Percentiles rank a stretch among this genome's conserved stretches.
These are phyloP conservation scores for Limulus polyphemus DNA, from an alignment of 2,888 invertebrate species.

Conservation along the genomic window DNA sequence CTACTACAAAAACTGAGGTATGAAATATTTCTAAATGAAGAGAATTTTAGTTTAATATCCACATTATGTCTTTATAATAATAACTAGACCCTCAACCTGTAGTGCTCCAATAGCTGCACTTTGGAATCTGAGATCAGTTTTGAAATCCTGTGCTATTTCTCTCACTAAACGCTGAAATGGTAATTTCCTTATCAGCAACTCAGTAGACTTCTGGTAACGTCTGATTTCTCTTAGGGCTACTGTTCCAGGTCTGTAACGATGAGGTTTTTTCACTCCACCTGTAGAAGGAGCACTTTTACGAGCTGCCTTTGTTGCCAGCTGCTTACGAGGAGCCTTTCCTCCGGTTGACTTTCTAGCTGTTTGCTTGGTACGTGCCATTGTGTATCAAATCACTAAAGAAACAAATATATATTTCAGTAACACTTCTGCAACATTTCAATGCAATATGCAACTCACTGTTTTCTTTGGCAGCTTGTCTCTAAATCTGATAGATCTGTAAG, in stretches of 20 bases:
- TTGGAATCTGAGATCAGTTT: constrained; percentile 5
- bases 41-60: too few relatives aligned
- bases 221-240: constrained; percentile 6
- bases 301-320: constrained; percentile 83
- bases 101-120: constrained; percentile 2
- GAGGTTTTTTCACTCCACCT: constrained; percentile 4
- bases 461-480: too few relatives aligned
- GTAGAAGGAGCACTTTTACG: constrained; percentile 85
- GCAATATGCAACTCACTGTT: too few relatives aligned
- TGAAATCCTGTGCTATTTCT: constrained; percentile 6
- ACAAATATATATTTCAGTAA: too few relatives aligned
- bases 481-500: too few relatives aligned
- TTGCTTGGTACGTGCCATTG: constrained; percentile 95
- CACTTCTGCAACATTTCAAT: too few relatives aligned
- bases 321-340: constrained; percentile 92
- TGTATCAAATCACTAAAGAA: background rate
- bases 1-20: too few relatives aligned
- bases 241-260: constrained; percentile 7
- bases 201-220: constrained; percentile 5
- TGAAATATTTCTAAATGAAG: too few relatives aligned
- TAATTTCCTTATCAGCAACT: constrained; percentile 3
- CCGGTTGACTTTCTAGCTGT: constrained; percentile 94
- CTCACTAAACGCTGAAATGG: constrained; percentile 5
- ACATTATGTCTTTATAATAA: too few relatives aligned
- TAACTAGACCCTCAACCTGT: background rate